A percentile compares a stretch with the other conserved stretches of the same genome.
Conservation (phyloP, 2,113 vertebrate species). For the Hiodon tergisus region DNA sequence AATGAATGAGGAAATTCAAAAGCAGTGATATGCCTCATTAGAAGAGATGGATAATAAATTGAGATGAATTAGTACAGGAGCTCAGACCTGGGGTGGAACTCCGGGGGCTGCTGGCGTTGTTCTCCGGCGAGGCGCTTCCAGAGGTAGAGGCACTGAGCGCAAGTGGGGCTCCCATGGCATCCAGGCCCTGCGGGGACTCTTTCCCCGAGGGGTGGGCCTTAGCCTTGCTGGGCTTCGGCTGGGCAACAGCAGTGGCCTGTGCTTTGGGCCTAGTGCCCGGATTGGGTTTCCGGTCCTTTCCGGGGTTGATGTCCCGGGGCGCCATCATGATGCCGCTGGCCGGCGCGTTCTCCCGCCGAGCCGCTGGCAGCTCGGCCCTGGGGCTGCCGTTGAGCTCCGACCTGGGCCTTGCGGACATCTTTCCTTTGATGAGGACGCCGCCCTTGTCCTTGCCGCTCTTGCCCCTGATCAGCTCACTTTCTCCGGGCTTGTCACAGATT, state of each 20-base stretch:
- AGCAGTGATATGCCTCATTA: neutral
- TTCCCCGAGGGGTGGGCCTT: slow-evolving; percentile 60
- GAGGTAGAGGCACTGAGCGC: slow-evolving; percentile 53
- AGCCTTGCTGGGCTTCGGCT: slow-evolving; percentile 57
- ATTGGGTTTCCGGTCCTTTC: slow-evolving; percentile 65
- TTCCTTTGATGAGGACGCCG: slow-evolving; percentile 65
- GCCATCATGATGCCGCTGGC: slow-evolving; percentile 42
- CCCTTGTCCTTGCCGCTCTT: slow-evolving; percentile 67
- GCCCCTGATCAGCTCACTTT: slow-evolving; percentile 66
- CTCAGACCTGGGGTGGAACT: slow-evolving; percentile 55
- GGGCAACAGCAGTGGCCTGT: slow-evolving; percentile 49
- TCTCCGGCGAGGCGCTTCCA: slow-evolving; percentile 62
- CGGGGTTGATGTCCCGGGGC: slow-evolving; percentile 57
- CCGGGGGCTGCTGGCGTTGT: slow-evolving; percentile 52
- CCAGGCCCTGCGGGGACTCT: slow-evolving; percentile 52
- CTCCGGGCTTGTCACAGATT: slow-evolving; percentile 64
- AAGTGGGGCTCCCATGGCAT: slow-evolving; percentile 36
- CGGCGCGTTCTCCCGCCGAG: slow-evolving; percentile 56
- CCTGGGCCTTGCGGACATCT: slow-evolving; percentile 64
- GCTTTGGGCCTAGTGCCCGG: slow-evolving; percentile 79
- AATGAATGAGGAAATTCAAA: neutral
- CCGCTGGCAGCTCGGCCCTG: slow-evolving; percentile 52
- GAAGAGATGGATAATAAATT: neutral
- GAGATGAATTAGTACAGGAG: neutral
- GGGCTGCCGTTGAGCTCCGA: slow-evolving; percentile 63